Conservation (phyloP, 2,888 invertebrate genomes). For the Drosophila anomelani region DNA sequence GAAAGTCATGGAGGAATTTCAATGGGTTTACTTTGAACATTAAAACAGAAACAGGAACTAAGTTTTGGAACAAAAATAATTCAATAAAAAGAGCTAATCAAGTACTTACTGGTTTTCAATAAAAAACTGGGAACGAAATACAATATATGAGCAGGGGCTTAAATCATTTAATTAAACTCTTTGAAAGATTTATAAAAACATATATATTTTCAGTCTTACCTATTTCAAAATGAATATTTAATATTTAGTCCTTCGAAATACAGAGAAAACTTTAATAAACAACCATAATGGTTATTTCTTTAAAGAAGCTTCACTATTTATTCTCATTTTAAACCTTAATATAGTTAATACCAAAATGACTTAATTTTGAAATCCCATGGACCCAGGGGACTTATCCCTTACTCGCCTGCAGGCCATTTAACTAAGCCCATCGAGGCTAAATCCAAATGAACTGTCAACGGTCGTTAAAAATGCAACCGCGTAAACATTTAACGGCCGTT, state of each 20-base stretch:
- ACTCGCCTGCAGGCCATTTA: slow-evolving; percentile 44
- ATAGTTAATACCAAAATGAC: slow-evolving; percentile 3
- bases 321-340: neutral
- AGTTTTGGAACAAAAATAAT: neutral
- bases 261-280: rapidly evolving
- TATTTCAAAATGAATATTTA: too few species aligned
- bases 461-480: slow-evolving; percentile 74
- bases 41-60: slow-evolving; percentile 8
- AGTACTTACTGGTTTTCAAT: too few species aligned
- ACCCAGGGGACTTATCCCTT: slow-evolving; percentile 3
- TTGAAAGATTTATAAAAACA: neutral
- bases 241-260: neutral
- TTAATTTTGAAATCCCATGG: slow-evolving; percentile 6
- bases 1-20: slow-evolving; percentile 3
- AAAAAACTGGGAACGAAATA: neutral
- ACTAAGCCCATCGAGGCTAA: slow-evolving; percentile 59
- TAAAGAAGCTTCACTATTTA: neutral
- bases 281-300: neutral
- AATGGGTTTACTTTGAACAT: neutral
- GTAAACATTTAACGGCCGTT: slow-evolving; percentile 75
- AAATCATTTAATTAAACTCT: neutral
- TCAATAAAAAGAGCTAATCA: too few species aligned
- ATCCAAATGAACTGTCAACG: slow-evolving; percentile 73
- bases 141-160: neutral
- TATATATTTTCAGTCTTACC: neutral